Evolutionary conservation across 2,888 invertebrate species (phyloP), one percentile per base, ranked within the genome.

Genomic region (Netelia fuscicornis): DNA sequence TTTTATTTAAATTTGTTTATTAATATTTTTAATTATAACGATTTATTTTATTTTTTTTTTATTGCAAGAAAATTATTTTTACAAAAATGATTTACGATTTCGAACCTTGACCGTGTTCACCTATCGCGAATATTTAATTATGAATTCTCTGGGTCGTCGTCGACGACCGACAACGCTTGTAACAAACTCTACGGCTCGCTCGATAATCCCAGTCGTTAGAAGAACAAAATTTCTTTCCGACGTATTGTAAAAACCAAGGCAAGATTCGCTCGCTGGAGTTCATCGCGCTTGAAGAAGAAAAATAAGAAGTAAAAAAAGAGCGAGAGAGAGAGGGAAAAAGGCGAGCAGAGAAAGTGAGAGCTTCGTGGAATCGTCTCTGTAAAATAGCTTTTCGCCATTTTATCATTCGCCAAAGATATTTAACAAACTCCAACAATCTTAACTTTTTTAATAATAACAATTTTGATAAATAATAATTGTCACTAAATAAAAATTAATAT

Each of bases 291-390:
- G 20, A 37, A 9, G 37, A 37, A 37, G 6, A 6, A 37, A 37
- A 37, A 37, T 3, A 5, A 30, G 5, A 30, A 20, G 20, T 1
- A 30, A 30, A 5, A 30, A 3, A 2, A 30, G 5, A 30, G 30
- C 0, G 10, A 17, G 20, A 20, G 9, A 30, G 10, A 44, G 64
- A 11, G 71, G 30, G 58, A 30, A 56, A 65, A 56, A 65, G 44
- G 42, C 79, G 56, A 80, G 30, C 25, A 67, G 79, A 80, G 79
- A 80, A 80, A 58, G 58, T 58, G 20, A 58, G 20, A 58, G 58
- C 17, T 68, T 67, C 68, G 60, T 58, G 48, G n/a, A 25, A 44
- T 78, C 68, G 60, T 44, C 58, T 37, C 37, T 37, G 37, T 37
- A 37, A 37, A 37, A 8, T 37, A 37, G 37, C 37, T 8, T 37